phyloP scores from a whole-genome alignment of 2,113 vertebrate species.

The Chamaea fasciata region DNA sequence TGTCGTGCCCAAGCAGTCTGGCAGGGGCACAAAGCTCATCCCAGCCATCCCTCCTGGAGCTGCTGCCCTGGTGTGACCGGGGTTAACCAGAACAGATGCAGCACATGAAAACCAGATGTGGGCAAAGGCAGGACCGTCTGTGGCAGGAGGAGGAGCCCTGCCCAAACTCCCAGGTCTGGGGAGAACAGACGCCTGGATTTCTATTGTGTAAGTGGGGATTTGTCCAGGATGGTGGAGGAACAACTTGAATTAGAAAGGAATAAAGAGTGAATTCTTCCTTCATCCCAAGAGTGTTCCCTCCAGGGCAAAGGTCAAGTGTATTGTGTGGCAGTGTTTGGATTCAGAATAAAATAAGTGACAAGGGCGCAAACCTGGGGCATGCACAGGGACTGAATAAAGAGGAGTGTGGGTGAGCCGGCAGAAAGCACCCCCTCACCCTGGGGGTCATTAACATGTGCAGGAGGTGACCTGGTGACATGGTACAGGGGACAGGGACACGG shows the following conservation, averaged over 20 bases:
- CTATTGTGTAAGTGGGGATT: background rate
- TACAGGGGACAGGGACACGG: background rate
- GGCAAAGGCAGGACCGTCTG: fast-evolving
- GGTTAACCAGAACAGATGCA: background rate
- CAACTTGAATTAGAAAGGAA: slow-evolving; percentile 42
- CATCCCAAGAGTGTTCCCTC: slow-evolving; percentile 8
- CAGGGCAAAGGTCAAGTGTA: slow-evolving; percentile 46
- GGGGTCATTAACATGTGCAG: slow-evolving; percentile 44
- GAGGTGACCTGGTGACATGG: slow-evolving; percentile 37
- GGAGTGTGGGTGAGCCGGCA: background rate
- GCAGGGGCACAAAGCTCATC: background rate
- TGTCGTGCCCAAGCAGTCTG: fast-evolving
- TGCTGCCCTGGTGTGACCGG: fast-evolving
- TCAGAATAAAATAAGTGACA: slow-evolving; percentile 46
- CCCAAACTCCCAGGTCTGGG: background rate
- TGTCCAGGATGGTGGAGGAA: background rate
- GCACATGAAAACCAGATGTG: fast-evolving
- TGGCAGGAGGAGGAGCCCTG: background rate
- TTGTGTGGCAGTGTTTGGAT: slow-evolving; percentile 51
- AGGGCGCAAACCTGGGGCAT: slow-evolving; percentile 1
- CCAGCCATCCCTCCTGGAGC: background rate
- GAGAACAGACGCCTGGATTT: background rate
- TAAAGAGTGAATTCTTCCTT: slow-evolving; percentile 47
- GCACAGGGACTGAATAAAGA: slow-evolving; percentile 29
- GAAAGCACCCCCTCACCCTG: background rate